Conservation (phyloP, 2,797 vertebrate genomes). For the Loris lydekkerianus region DNA sequence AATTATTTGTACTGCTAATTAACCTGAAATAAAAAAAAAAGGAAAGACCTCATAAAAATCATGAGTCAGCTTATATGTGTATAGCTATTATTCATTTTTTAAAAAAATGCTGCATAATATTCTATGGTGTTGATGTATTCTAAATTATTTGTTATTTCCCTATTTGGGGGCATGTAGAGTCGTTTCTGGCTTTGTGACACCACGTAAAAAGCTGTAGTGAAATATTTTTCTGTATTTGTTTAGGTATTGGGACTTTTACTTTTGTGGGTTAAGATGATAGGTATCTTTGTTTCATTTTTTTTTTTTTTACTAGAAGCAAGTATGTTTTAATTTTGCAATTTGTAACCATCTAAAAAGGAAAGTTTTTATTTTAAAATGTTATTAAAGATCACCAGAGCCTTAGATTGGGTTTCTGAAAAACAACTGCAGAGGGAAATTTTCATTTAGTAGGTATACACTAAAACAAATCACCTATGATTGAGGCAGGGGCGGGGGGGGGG, state of each 20-base stretch:
- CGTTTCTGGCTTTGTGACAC: background rate
- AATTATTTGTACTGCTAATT: no score
- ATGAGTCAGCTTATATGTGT: background rate
- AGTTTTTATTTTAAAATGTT: conserved; percentile 21
- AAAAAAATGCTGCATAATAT: background rate
- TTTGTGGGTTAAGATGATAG: background rate
- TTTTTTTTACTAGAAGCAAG: background rate
- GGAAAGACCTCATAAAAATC: background rate
- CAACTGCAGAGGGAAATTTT: background rate
- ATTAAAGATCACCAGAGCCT: background rate
- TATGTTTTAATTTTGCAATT: background rate
- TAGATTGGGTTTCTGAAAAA: background rate
- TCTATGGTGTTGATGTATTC: background rate
- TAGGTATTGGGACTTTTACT: background rate
- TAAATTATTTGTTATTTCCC: conserved; percentile 4
- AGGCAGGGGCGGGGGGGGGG: no score
- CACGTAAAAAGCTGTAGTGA: background rate
- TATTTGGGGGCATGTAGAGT: background rate
- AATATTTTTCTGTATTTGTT: background rate
- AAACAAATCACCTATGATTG: background rate
- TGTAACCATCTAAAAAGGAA: background rate
- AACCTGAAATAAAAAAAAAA: no score
- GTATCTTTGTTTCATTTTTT: background rate
- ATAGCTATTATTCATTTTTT: background rate
- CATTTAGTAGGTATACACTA: background rate